These are phyloP conservation scores for Drosophila histrio DNA, from an alignment of 2,888 invertebrate genomes.

Conservation along the genomic window DNA sequence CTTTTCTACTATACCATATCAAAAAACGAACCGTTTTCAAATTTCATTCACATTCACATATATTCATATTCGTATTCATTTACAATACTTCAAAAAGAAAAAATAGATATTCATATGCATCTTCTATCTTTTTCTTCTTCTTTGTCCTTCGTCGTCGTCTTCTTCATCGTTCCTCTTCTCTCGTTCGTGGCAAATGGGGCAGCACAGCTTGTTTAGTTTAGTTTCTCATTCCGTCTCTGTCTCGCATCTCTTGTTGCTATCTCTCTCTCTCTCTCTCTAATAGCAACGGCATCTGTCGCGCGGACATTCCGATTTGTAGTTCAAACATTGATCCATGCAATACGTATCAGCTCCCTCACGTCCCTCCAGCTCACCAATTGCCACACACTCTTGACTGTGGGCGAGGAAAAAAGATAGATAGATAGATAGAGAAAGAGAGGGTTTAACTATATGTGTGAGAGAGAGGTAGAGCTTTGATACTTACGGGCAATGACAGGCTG, in stretches of 20 bases:
- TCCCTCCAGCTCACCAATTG: constrained; percentile 90
- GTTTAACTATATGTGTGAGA: neutral
- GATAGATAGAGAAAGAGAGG: neutral
- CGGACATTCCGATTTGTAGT: constrained; percentile 90
- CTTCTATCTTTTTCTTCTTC: neutral
- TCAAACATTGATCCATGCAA: constrained; percentile 94
- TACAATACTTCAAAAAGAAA: constrained; percentile 22
- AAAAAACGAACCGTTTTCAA: neutral
- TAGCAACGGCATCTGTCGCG: constrained; percentile 89
- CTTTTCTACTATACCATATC: neutral
- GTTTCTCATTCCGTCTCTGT: constrained; percentile 11
- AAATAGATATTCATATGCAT: constrained; percentile 6
- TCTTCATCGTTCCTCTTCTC: constrained; percentile 5
- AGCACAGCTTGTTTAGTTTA: constrained; percentile 64
- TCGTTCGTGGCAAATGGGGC: constrained; percentile 65
- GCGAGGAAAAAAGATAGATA: neutral
- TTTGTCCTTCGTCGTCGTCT: neutral
- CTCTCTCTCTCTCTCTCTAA: constrained; percentile 32
- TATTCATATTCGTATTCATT: constrained; percentile 33
- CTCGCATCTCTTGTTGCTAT: neutral
- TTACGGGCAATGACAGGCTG: constrained; percentile 93
- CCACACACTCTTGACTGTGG: constrained; percentile 91
- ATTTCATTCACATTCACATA: constrained; percentile 31
- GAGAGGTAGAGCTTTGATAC: constrained; percentile 82
- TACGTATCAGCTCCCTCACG: constrained; percentile 91